phyloP scores from a whole-genome alignment of 2,797 vertebrate genomes.

The Pangasius mekongensis region DNA sequence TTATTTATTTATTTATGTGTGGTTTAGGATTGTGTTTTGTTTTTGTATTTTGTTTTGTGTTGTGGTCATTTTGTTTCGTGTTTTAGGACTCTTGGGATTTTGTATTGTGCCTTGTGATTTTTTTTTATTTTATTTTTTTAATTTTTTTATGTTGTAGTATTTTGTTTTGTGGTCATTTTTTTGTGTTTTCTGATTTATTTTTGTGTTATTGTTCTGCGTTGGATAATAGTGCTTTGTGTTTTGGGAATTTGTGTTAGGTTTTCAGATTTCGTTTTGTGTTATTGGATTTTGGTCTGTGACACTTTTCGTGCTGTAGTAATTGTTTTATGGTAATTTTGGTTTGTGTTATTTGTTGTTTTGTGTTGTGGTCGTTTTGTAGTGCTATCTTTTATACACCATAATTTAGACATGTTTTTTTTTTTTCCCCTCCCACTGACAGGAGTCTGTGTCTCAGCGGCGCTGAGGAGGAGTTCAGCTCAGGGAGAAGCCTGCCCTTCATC shows the following conservation, averaged over 20 bases:
- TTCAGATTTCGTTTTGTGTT: not conserved
- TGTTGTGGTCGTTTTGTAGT: not conserved
- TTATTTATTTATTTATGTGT: not conserved
- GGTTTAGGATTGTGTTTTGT: not conserved
- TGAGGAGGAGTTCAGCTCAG: conserved; percentile 80
- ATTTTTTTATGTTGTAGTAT: not conserved
- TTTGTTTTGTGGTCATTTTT: not conserved
- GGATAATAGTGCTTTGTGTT: not conserved
- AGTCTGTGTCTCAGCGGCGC: conserved; percentile 73
- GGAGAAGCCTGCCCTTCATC: conserved; percentile 81
- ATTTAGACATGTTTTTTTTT: not conserved
- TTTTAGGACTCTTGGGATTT: not conserved
- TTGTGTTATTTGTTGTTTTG: not conserved
- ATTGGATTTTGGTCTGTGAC: not conserved
- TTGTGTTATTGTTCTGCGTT: not conserved
- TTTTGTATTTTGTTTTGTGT: not conserved
- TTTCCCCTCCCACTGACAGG: conserved; percentile 56
- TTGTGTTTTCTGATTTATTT: not conserved
- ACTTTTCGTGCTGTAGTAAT: not conserved
- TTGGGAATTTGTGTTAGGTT: not conserved
- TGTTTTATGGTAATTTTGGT: no score
- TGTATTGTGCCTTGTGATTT: not conserved
- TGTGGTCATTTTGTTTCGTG: not conserved
- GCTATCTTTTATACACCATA: not conserved
- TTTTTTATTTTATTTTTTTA: not conserved